Conservation (phyloP, 1,140 invertebrate species). For the Acromyrmex heyeri region DNA sequence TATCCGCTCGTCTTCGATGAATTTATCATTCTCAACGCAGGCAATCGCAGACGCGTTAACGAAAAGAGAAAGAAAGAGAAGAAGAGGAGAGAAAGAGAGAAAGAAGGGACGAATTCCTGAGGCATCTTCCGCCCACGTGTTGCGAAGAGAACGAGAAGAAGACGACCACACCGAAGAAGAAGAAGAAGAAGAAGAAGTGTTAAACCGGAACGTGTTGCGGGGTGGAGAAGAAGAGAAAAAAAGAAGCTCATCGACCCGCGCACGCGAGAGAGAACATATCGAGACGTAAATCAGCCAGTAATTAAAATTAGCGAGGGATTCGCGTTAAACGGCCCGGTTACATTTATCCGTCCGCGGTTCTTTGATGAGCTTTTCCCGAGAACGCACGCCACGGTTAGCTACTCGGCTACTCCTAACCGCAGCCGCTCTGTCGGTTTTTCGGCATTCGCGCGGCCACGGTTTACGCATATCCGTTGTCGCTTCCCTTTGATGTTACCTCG, state of each 20-base stretch:
- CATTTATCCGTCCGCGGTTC: slow-evolving; percentile 85
- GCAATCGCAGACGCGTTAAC: not conserved
- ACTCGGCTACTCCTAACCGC: slow-evolving; percentile 28
- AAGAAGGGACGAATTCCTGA: slow-evolving; percentile 16
- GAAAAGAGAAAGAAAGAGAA: not conserved
- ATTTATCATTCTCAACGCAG: slow-evolving; percentile 50
- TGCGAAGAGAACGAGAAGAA: not conserved
- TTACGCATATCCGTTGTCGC: slow-evolving; percentile 86
- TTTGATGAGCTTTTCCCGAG: slow-evolving; percentile 84
- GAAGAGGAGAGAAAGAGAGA: not conserved
- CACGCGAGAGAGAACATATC: slow-evolving; percentile 54
- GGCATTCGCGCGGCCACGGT: slow-evolving; percentile 74
- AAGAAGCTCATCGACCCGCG: slow-evolving; percentile 2
- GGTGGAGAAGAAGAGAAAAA: slow-evolving; percentile 9
- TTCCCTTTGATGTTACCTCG: slow-evolving; percentile 83
- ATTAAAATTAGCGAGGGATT: slow-evolving; percentile 86
- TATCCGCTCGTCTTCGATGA: slow-evolving; percentile 52
- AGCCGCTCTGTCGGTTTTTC: slow-evolving; percentile 71
- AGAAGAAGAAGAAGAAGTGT: slow-evolving; percentile 31
- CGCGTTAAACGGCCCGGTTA: slow-evolving; percentile 85
- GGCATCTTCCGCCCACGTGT: slow-evolving; percentile 40
- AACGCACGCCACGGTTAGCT: slow-evolving; percentile 72
- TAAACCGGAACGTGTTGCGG: slow-evolving; percentile 37
- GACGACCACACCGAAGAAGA: slow-evolving; percentile 8
- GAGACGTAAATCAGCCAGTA: slow-evolving; percentile 83